These are phyloP conservation scores for Crotalus helleri DNA, from an alignment of 2,113 vertebrate genomes.

Conservation along the genomic window DNA sequence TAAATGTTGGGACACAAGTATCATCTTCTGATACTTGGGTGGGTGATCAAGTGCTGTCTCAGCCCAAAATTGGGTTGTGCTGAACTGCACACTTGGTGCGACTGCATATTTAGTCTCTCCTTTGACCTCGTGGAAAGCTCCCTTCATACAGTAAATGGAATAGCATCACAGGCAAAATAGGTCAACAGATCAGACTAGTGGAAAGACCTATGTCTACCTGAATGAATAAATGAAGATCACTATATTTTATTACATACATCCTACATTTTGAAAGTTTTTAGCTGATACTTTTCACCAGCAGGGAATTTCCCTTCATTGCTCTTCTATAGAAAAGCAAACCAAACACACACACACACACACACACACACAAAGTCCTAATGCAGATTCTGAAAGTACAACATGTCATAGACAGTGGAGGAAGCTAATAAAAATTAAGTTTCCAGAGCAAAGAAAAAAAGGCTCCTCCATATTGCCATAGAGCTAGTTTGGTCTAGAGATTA, in stretches of 20 bases:
- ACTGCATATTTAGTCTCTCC: not conserved
- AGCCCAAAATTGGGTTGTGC: not conserved
- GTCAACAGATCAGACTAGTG: not conserved
- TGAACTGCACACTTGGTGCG: not conserved
- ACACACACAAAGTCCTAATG: not conserved
- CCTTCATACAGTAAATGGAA: not conserved
- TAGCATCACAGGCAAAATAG: not conserved
- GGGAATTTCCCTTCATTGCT: not conserved
- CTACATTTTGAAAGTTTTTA: not conserved
- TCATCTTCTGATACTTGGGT: not conserved
- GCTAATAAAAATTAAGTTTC: slow-evolving; percentile 1
- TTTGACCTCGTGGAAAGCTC: not conserved
- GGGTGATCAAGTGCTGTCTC: not conserved
- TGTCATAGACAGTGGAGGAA: not conserved
- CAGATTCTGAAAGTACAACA: not conserved
- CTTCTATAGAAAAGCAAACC: not conserved
- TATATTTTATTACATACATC: not conserved
- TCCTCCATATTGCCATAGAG: not conserved
- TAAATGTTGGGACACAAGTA: not conserved
- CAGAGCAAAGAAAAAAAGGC: slow-evolving; percentile 1
- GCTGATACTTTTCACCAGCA: not conserved
- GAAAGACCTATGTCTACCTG: not conserved
- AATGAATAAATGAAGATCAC: not conserved
- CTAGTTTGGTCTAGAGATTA: not conserved
- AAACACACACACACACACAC: not conserved